A percentile compares a stretch with the other conserved stretches of the same genome.
phyloP scores from a whole-genome alignment of 2,888 invertebrate genomes.

The Leptothorax acervorum region DNA sequence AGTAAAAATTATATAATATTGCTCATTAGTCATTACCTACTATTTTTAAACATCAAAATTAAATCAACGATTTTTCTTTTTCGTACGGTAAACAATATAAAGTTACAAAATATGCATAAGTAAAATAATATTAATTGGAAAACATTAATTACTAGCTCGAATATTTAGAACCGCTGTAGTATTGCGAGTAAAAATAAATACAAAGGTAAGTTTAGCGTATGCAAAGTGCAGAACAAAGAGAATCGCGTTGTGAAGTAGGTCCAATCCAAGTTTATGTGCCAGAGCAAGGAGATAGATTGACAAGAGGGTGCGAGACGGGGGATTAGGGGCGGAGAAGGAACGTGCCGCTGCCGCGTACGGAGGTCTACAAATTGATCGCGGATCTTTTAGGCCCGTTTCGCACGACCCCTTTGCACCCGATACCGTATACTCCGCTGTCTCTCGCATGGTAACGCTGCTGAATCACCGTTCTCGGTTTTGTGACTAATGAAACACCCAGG shows the following conservation, averaged over 20 bases:
- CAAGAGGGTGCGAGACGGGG: slow-evolving; percentile 34
- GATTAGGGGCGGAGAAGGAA: slow-evolving; percentile 47
- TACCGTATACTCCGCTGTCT: slow-evolving; percentile 70
- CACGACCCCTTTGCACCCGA: slow-evolving; percentile 75
- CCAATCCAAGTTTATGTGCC: slow-evolving; percentile 41
- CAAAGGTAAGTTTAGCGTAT: background rate
- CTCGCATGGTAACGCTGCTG: slow-evolving; percentile 64
- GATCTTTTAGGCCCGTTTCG: slow-evolving; percentile 71
- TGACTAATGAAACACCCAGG: slow-evolving; percentile 69
- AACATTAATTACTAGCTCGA: background rate
- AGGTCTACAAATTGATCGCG: slow-evolving; percentile 68
- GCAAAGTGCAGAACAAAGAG: background rate
- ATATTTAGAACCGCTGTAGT: background rate
- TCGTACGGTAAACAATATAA: background rate
- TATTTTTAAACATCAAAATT: background rate
- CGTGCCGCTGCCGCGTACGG: slow-evolving; percentile 24
- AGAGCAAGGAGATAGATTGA: slow-evolving; percentile 38
- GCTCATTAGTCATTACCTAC: background rate
- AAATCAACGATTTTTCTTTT: background rate
- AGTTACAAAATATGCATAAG: background rate
- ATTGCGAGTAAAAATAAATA: background rate
- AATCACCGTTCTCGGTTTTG: slow-evolving; percentile 69
- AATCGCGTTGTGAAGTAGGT: slow-evolving; percentile 21
- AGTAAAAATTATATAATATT: background rate
- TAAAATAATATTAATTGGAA: background rate